A percentile compares a stretch with the other conserved stretches of the same genome.
phyloP scores from a whole-genome alignment of 2,797 vertebrate genomes.

The Urocyon cinereoargenteus region DNA sequence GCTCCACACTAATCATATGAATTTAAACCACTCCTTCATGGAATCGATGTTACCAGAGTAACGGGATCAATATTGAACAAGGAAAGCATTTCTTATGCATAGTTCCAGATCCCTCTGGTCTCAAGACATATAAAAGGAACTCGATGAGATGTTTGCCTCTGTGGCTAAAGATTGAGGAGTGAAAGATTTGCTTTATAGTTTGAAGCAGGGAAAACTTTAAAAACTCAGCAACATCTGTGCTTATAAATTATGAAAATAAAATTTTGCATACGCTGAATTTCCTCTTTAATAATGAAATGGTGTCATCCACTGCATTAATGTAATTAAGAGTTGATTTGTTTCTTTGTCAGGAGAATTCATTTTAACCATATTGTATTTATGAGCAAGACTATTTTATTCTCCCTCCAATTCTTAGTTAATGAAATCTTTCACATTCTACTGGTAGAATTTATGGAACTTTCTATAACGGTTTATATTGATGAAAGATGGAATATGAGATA shows the following conservation, averaged over 20 bases:
- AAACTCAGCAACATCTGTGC: neutral
- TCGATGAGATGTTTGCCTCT: neutral
- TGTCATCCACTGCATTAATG: neutral
- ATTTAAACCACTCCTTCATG: neutral
- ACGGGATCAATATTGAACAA: neutral
- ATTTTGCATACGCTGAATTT: neutral
- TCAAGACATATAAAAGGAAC: neutral
- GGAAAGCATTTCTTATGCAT: neutral
- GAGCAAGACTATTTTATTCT: neutral
- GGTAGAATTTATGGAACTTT: neutral
- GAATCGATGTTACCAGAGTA: neutral
- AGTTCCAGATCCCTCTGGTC: neutral
- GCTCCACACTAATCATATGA: too few species aligned
- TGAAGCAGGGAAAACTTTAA: neutral
- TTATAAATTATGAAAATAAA: conserved; percentile 7
- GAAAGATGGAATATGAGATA: neutral
- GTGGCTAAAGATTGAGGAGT: neutral
- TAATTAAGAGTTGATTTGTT: conserved; percentile 16
- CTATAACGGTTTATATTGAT: neutral
- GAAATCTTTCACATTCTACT: neutral
- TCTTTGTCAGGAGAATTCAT: neutral
- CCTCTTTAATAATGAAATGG: neutral
- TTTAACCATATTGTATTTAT: neutral
- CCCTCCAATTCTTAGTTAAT: conserved; percentile 9
- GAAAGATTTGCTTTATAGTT: neutral